Evolutionary conservation across 2,888 invertebrate genomes (phyloP).

Genomic region (Spisula subtruncata): DNA sequence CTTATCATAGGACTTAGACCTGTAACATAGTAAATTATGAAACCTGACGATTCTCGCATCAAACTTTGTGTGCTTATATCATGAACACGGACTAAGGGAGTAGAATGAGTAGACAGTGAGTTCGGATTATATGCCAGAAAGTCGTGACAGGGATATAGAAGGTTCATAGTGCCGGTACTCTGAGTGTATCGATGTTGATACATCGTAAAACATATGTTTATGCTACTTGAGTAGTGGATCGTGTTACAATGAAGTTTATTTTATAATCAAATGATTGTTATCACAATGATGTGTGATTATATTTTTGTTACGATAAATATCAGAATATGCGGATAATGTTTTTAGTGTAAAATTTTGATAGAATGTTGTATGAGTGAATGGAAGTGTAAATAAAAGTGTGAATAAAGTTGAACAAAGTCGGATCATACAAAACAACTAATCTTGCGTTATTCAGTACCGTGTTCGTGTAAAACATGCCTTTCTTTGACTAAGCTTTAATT

Average conservation of each 20-base stretch:
- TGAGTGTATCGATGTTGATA: neutral
- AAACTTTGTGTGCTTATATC: neutral
- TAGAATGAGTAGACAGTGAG: neutral
- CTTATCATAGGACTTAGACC: conserved; percentile 34
- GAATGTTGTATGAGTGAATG: neutral
- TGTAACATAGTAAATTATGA: conserved; percentile 63
- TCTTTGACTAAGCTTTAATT: neutral
- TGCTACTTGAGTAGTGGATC: neutral
- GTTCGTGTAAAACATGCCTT: no score
- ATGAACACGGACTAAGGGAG: neutral
- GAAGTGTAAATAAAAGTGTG: neutral
- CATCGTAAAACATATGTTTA: conserved; percentile 14
- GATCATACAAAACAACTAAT: neutral
- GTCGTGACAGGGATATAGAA: conserved; percentile 15
- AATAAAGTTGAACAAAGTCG: neutral
- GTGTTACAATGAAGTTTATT: conserved; percentile 17
- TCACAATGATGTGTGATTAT: neutral
- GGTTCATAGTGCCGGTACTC: neutral
- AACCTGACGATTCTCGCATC: conserved; percentile 29
- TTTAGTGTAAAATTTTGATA: conserved; percentile 3
- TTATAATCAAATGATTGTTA: conserved; percentile 18
- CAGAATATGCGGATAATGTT: neutral
- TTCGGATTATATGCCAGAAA: neutral
- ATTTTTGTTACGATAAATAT: neutral
- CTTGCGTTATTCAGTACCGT: no score